Evolutionary conservation across 2,797 vertebrate species (phyloP).

Genomic region (Prunella strophiata): DNA sequence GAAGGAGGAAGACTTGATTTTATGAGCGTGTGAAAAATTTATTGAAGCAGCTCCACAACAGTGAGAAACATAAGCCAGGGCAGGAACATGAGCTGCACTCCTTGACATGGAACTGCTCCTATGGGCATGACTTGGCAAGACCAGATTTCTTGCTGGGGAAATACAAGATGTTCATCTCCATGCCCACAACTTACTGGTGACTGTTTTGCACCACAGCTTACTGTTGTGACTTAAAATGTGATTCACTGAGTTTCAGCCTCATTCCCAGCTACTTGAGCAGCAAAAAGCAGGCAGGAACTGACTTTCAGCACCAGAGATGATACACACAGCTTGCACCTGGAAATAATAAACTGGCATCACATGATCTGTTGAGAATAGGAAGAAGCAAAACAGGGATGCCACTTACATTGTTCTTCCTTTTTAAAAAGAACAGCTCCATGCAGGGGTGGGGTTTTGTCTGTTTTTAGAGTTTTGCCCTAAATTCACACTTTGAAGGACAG

Average conservation of each 20-base stretch:
- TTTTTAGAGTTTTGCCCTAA: background rate
- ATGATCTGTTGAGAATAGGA: background rate
- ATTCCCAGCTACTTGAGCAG: background rate
- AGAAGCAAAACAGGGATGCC: background rate
- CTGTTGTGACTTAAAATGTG: background rate
- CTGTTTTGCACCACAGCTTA: background rate
- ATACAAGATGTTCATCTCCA: fast-evolving
- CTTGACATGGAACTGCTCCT: background rate
- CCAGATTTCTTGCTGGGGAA: background rate
- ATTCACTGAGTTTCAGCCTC: background rate
- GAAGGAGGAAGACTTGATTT: background rate
- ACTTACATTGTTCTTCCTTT: background rate
- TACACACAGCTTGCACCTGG: background rate
- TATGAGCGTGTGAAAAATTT: background rate
- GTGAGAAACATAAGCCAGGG: background rate
- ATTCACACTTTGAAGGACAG: background rate
- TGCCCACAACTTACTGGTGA: background rate
- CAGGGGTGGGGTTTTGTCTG: background rate
- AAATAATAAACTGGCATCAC: background rate
- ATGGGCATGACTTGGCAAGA: background rate
- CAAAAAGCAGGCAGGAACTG: background rate
- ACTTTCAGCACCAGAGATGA: background rate
- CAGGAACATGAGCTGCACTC: background rate
- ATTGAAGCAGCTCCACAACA: background rate
- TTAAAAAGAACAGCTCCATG: background rate